These are phyloP conservation scores for Oscheius sp. DNA, from an alignment of 2,888 invertebrate genomes.

Conservation along the genomic window DNA sequence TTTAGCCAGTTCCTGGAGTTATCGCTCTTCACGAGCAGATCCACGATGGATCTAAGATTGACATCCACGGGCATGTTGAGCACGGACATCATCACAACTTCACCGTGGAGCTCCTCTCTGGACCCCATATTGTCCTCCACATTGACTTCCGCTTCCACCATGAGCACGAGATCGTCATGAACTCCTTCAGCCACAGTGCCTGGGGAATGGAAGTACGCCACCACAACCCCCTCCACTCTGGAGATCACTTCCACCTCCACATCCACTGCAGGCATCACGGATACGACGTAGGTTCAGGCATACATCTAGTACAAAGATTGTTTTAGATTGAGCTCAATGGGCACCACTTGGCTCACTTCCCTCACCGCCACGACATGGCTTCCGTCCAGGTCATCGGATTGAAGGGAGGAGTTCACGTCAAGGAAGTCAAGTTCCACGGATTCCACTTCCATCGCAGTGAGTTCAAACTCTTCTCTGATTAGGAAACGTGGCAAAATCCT, in stretches of 20 bases:
- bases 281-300: slow-evolving; percentile 52
- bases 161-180: slow-evolving; percentile 57
- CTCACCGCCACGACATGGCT: slow-evolving; percentile 60
- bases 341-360: slow-evolving; percentile 59
- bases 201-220: slow-evolving; percentile 60
- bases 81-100: slow-evolving; percentile 60
- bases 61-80: slow-evolving; percentile 52
- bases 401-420: slow-evolving; percentile 59
- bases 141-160: slow-evolving; percentile 66
- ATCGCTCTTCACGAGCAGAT: slow-evolving; percentile 51
- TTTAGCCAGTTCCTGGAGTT: slow-evolving; percentile 50
- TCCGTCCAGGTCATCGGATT: slow-evolving; percentile 61
- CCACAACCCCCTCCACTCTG: slow-evolving; percentile 60
- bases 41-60: slow-evolving; percentile 47
- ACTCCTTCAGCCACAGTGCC: slow-evolving; percentile 50
- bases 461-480: background rate
- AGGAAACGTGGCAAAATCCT: slow-evolving; percentile 9
- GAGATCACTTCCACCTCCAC: slow-evolving; percentile 62
- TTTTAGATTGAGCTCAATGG: slow-evolving; percentile 63
- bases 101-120: slow-evolving; percentile 63
- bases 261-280: slow-evolving; percentile 57
- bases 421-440: slow-evolving; percentile 61
- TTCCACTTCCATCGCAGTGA: slow-evolving; percentile 54
- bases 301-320: background rate
- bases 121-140: slow-evolving; percentile 64